These are phyloP conservation scores for Teleopsis dalmanni DNA, from an alignment of 1,140 invertebrate species.

Conservation along the genomic window DNA sequence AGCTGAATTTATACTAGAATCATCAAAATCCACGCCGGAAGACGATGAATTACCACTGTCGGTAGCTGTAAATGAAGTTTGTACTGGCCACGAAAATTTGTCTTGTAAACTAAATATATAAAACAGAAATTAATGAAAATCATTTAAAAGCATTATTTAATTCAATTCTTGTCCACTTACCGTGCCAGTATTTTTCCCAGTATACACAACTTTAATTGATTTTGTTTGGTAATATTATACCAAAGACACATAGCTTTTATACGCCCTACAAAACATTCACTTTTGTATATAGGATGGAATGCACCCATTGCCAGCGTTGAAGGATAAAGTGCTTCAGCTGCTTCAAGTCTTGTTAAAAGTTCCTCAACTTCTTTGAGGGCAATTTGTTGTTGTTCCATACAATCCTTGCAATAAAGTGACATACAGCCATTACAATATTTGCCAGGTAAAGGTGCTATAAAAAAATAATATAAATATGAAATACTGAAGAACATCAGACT, in stretches of 20 bases:
- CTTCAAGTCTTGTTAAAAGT: conserved; percentile 64
- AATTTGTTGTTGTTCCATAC: conserved; percentile 58
- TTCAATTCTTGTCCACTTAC: conserved; percentile 17
- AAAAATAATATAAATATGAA: not conserved
- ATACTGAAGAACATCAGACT: not conserved
- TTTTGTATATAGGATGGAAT: conserved; percentile 65
- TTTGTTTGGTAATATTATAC: conserved; percentile 81
- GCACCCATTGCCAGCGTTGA: conserved; percentile 69
- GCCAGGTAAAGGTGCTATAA: conserved; percentile 27
- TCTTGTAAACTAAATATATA: conserved; percentile 29
- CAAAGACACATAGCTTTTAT: conserved; percentile 79
- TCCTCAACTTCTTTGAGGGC: conserved; percentile 66
- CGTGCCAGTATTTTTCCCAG: conserved; percentile 65
- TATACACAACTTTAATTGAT: conserved; percentile 70
- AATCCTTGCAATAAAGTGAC: conserved; percentile 61
- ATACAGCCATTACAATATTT: conserved; percentile 51
- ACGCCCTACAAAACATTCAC: conserved; percentile 56
- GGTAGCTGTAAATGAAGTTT: conserved; percentile 28
- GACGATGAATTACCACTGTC: conserved; percentile 37
- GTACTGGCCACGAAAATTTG: conserved; percentile 40
- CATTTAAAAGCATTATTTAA: not conserved
- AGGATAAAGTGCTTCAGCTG: conserved; percentile 74
- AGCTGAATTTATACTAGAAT: conserved; percentile 36
- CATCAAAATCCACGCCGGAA: conserved; percentile 37
- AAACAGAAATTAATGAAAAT: not conserved